Base-by-base conservation (phyloP, 2,113 vertebrate genomes). In the Cisticola juncidis region DNA sequence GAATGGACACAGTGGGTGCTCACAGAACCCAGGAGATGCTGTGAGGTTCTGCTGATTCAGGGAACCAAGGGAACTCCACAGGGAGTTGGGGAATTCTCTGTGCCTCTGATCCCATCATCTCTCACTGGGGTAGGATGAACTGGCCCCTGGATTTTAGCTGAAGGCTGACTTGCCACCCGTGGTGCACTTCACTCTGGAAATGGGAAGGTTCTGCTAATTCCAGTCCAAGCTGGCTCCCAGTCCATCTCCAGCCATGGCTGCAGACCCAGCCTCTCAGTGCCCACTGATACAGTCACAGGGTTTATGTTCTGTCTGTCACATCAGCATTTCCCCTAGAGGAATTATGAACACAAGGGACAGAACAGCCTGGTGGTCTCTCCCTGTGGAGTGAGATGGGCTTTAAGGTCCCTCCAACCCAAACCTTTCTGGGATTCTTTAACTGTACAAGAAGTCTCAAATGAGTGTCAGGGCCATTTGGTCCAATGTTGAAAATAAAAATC, bases 171-270 rank as follows among this genome's bases (percentile, higher is more conserved):
- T 36, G 31, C 54, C 18, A n/a, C 8, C 9, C 11, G 6, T 7
- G 29, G 29, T 33, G 20, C 8, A 21, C 6, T 84, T 70, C n/a
- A 21, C 9, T 11, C 61, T 42, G 60, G 29, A 79, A 65, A 36
- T 28, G 12, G 36, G 21, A 89, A 36, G 14, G 22, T 79, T 54
- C 12, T 78, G 5, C 20, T 62, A 6, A 53, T 66, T 61, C 51
- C 81, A 65, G 22, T 28, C 23, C 42, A 51, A 65, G 47, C 5
- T n/a, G 80, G n/a, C 23, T 70, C 36, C 10, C 23, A 62, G 48
- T 51, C 51, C 36, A 42, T 42, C 42, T 61, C 9, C 66, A 78
- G 50, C 28, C 45, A 18, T 18, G 0, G 0, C 7, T n/a, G 24
- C 47, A 82, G 47, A 33, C 14, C 24, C 50, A 9, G 7, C 5